Percentiles rank a stretch among this genome's conserved stretches.
These are phyloP conservation scores for Chionodraco myersi DNA, from an alignment of 2,113 vertebrate genomes.

Conservation along the genomic window DNA sequence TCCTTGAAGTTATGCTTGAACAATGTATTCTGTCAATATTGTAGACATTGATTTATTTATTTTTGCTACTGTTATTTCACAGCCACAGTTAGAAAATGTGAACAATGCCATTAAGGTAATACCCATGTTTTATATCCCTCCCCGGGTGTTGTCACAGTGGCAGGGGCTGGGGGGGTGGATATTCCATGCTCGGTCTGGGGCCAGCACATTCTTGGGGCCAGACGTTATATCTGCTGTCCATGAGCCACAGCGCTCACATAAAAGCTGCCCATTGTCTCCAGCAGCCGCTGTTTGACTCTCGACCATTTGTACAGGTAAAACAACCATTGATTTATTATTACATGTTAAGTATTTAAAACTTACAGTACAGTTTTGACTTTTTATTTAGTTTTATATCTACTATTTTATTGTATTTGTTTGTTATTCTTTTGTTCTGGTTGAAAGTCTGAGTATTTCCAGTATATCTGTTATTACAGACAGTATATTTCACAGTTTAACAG, in stretches of 20 bases:
- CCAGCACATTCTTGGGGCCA: slow-evolving; percentile 79
- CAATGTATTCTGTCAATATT: background rate
- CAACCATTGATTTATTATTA: background rate
- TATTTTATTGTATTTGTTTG: background rate
- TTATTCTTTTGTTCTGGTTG: background rate
- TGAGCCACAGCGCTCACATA: slow-evolving; percentile 58
- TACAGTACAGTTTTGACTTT: background rate
- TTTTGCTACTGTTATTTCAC: background rate
- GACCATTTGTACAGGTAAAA: slow-evolving; percentile 64
- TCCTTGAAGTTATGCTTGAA: background rate
- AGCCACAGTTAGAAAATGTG: background rate
- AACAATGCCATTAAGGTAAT: slow-evolving; percentile 31
- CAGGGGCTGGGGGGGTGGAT: slow-evolving; percentile 63
- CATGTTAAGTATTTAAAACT: background rate
- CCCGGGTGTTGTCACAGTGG: slow-evolving; percentile 41
- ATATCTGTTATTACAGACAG: background rate
- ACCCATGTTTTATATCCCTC: slow-evolving; percentile 62
- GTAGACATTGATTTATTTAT: background rate
- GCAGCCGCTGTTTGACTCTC: slow-evolving; percentile 49
- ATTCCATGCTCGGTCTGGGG: slow-evolving; percentile 65
- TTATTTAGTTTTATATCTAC: background rate
- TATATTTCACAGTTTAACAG: background rate
- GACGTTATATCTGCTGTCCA: slow-evolving; percentile 79
- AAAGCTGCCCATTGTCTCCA: slow-evolving; percentile 75
- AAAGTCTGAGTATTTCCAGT: background rate